Conservation (phyloP, 2,113 vertebrate species). For the Muntiacus reevesi region DNA sequence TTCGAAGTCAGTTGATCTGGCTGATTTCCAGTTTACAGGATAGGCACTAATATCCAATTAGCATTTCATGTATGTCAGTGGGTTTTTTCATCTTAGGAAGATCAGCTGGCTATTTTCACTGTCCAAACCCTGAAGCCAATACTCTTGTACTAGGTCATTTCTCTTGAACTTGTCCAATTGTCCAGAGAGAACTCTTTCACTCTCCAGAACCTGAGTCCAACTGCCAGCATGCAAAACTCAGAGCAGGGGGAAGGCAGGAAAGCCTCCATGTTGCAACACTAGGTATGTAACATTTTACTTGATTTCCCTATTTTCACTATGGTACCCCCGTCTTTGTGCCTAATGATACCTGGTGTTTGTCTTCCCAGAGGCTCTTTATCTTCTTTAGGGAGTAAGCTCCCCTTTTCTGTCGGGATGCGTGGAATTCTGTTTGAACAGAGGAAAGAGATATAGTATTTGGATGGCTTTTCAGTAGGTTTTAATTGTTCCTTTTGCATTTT, state of each 20-base stretch:
- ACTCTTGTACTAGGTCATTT: not conserved
- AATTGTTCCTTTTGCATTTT: not conserved
- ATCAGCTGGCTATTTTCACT: not conserved
- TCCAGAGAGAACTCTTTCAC: not conserved
- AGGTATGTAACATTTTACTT: not conserved
- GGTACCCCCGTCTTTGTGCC: accelerated
- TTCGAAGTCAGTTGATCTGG: not conserved
- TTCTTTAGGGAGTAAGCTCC: not conserved
- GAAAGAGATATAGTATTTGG: too few relatives aligned
- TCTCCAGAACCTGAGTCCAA: too few relatives aligned
- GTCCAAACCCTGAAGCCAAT: not conserved
- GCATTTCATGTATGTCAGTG: not conserved
- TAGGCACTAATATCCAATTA: not conserved
- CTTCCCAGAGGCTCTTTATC: not conserved
- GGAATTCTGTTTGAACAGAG: too few relatives aligned
- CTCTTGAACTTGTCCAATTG: not conserved
- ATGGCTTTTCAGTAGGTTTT: not conserved
- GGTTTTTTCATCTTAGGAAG: not conserved
- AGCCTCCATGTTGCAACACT: not conserved
- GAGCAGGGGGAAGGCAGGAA: accelerated
- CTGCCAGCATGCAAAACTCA: not conserved
- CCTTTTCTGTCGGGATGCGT: not conserved
- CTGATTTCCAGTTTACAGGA: not conserved
- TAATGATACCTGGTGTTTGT: accelerated
- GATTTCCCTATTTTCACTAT: not conserved